phyloP scores from a whole-genome alignment of 2,797 vertebrate genomes.

The Sphaeramia orbicularis region DNA sequence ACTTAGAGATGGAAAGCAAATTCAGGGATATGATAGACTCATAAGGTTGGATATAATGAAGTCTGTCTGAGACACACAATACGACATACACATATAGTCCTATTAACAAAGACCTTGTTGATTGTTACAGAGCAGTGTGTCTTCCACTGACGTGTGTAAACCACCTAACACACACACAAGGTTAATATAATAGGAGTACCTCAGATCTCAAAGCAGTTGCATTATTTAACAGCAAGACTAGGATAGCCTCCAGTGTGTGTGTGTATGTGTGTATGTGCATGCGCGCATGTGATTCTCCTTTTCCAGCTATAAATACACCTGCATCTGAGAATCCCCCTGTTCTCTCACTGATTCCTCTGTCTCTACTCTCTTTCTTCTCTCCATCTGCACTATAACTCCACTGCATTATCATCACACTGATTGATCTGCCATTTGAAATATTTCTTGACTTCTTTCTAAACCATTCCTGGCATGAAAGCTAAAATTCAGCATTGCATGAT shows the following conservation, averaged over 20 bases:
- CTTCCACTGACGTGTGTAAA: conserved; percentile 42
- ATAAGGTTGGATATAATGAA: conserved; percentile 39
- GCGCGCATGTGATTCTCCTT: conserved; percentile 45
- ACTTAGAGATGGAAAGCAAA: conserved; percentile 31
- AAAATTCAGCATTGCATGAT: conserved; percentile 18
- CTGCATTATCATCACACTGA: conserved; percentile 15
- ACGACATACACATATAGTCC: not conserved
- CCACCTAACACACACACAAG: conserved; percentile 18
- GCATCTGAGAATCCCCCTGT: conserved; percentile 70
- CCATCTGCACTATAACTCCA: conserved; percentile 30
- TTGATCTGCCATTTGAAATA: conserved; percentile 47
- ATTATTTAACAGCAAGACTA: conserved; percentile 79
- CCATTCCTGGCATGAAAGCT: conserved; percentile 36
- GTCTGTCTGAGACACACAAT: conserved; percentile 33
- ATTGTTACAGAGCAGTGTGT: conserved; percentile 20
- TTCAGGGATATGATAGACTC: conserved; percentile 22
- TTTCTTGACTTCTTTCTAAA: conserved; percentile 34
- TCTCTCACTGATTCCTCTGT: conserved; percentile 35
- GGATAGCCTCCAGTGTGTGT: conserved; percentile 69
- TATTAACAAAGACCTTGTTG: conserved; percentile 13
- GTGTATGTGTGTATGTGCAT: conserved; percentile 50
- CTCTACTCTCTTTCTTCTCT: conserved; percentile 26
- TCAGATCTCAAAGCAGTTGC: conserved; percentile 76
- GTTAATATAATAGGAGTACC: conserved; percentile 73
- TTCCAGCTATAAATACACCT: conserved; percentile 78